Percentiles rank a stretch among this genome's conserved stretches.
Evolutionary conservation across 2,113 vertebrate species (phyloP).

Genomic region (Coptodon rendalli): DNA sequence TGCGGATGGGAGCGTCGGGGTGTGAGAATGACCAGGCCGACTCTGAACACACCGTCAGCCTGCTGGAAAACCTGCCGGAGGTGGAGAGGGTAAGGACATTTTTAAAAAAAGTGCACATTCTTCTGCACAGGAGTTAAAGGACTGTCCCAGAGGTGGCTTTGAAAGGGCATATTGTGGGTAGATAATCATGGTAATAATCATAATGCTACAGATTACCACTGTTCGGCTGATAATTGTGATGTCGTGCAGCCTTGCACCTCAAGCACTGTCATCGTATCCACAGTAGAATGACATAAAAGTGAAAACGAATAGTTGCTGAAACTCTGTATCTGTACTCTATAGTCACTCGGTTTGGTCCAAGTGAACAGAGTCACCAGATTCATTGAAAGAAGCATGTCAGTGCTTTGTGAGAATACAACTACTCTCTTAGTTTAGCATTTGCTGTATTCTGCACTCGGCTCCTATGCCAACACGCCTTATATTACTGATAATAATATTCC

Average conservation of each 20-base stretch:
- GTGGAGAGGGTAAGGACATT: slow-evolving; percentile 83
- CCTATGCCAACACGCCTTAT: neutral
- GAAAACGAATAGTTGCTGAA: neutral
- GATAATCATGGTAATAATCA: neutral
- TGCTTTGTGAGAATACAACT: neutral
- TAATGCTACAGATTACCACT: neutral
- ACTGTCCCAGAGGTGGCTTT: neutral
- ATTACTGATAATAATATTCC: neutral
- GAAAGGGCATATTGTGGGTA: neutral
- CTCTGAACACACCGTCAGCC: slow-evolving; percentile 78
- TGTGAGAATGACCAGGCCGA: slow-evolving; percentile 86
- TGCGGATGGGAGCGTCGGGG: slow-evolving; percentile 78
- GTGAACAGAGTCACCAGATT: neutral
- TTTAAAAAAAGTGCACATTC: neutral
- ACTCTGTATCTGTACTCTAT: neutral
- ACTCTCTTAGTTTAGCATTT: neutral
- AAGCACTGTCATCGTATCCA: neutral
- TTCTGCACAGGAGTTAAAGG: neutral
- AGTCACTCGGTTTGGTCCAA: neutral
- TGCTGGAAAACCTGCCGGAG: slow-evolving; percentile 86
- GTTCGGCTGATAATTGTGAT: neutral
- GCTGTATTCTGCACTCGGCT: neutral
- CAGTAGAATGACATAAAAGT: neutral
- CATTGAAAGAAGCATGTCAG: neutral
- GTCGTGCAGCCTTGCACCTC: neutral